Conservation (phyloP, 1,140 invertebrate species). For the Aethina tumida region DNA sequence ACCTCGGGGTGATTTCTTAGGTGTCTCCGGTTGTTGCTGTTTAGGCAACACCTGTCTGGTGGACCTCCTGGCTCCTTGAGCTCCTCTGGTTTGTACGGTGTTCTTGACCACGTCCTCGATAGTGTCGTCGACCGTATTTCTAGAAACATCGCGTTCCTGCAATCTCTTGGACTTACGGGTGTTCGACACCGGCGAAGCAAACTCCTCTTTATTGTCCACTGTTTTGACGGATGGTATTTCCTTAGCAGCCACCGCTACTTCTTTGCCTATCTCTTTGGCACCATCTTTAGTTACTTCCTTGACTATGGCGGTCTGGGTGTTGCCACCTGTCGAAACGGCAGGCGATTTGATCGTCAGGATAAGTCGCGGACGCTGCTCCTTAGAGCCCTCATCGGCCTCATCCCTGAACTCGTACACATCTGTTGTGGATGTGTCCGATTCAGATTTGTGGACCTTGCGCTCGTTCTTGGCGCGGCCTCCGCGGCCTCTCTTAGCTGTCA, state of each 20-base stretch:
- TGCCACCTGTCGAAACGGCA: conserved; percentile 32
- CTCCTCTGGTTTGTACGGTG: conserved; percentile 33
- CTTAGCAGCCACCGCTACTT: conserved; percentile 13
- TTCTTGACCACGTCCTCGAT: conserved; percentile 78
- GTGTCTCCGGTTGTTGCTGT: conserved; percentile 21
- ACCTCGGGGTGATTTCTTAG: conserved; percentile 50
- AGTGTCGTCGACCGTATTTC: conserved; percentile 70
- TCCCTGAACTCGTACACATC: conserved; percentile 80
- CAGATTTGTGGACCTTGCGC: conserved; percentile 44
- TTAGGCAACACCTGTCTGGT: conserved; percentile 27
- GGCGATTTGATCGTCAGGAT: conserved; percentile 74
- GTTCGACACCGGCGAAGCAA: conserved; percentile 47
- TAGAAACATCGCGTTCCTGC: conserved; percentile 60
- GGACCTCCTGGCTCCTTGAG: conserved; percentile 29
- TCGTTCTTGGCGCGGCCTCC: conserved; percentile 43
- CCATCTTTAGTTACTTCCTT: conserved; percentile 37
- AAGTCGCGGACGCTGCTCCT: conserved; percentile 53
- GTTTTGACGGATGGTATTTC: conserved; percentile 14
- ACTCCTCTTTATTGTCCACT: conserved; percentile 51
- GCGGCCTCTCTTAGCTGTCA: conserved; percentile 36
- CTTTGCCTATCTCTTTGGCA: conserved; percentile 23
- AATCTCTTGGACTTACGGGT: conserved; percentile 70
- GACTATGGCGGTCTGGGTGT: conserved; percentile 37
- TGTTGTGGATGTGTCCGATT: conserved; percentile 36
- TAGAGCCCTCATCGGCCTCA: conserved; percentile 59